Base-by-base conservation (phyloP, 2,888 invertebrate genomes). In the Agrochola lota region DNA sequence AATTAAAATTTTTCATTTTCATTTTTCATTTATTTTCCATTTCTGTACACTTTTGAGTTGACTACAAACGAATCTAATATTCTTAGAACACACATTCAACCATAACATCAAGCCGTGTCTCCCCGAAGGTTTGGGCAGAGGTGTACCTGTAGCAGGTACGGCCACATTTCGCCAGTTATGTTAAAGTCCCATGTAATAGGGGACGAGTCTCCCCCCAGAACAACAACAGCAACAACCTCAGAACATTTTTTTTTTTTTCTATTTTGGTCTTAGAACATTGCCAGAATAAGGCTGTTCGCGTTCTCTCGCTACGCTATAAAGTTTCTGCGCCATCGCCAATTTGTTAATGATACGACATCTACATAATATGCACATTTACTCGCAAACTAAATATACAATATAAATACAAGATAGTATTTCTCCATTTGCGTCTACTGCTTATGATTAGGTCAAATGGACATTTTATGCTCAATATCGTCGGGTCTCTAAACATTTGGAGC, bases 311-410 rank as follows among this genome's bases (percentile, higher is more conserved):
- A 79, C 80, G 86, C 88, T 88, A 91, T 92, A 93, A 93, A 92
- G 88, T 88, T 89, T 87, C 88, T 85, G 81, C 86, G 89, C 90
- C 92, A 90, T 91, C 89, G 92, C 93, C 94, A 95, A 95, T 95
- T 95, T 95, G 95, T 95, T 95, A 95, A 95, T 95, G 94, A 94
- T 93, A 94, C 90, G 87, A 83, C 86, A 93, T 94, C 91, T 93
- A 91, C 92, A 92, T 93, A 91, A 92, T 92, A 92, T 90, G 89
- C 88, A 91, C 92, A 94, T 94, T 92, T 91, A 89, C 88, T 90
- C 89, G 90, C 91, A 91, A 90, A 90, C 75, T 80, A 84, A 76
- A 67, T 75, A 81, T 74, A 83, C 70, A 80, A 84, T 85, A 89
- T 81, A 87, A 83, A 83, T 87, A 88, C 85, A 85, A 78, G 63